These are phyloP conservation scores for Cisticola juncidis DNA, from an alignment of 2,113 vertebrate genomes.

Conservation along the genomic window DNA sequence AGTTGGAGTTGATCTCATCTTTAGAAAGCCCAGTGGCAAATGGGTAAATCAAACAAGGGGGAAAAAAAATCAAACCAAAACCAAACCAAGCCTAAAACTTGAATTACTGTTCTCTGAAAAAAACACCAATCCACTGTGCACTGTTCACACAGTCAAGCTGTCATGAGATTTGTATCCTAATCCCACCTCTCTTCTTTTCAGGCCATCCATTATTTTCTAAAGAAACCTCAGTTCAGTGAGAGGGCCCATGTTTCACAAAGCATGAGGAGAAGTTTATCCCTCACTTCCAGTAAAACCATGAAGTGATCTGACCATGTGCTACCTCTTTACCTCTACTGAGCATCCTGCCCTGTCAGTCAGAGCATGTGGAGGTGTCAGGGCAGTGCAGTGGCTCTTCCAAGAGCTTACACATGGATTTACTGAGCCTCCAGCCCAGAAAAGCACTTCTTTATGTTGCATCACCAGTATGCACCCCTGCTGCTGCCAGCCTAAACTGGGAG, in stretches of 20 bases:
- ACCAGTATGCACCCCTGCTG: not conserved
- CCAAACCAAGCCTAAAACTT: not conserved
- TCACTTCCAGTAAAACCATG: not conserved
- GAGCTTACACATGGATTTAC: not conserved
- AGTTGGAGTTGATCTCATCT: not conserved
- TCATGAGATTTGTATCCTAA: not conserved
- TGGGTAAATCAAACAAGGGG: not conserved
- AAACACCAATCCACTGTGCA: not conserved
- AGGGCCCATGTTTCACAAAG: not conserved
- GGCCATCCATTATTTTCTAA: not conserved
- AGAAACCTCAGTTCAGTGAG: not conserved
- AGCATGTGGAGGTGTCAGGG: not conserved
- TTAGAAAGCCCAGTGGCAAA: not conserved
- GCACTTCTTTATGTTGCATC: not conserved
- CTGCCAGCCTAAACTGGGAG: not conserved
- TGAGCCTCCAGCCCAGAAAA: not conserved
- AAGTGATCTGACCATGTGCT: not conserved
- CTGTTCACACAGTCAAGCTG: not conserved
- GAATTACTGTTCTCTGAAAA: not conserved
- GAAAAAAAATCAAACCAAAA: not conserved
- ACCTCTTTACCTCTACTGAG: not conserved
- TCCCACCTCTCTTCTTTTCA: not conserved
- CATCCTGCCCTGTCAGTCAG: not conserved
- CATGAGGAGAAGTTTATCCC: not conserved
- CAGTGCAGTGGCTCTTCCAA: not conserved